Conservation (phyloP, 2,888 invertebrate genomes). For the Phlogophora meticulosa region DNA sequence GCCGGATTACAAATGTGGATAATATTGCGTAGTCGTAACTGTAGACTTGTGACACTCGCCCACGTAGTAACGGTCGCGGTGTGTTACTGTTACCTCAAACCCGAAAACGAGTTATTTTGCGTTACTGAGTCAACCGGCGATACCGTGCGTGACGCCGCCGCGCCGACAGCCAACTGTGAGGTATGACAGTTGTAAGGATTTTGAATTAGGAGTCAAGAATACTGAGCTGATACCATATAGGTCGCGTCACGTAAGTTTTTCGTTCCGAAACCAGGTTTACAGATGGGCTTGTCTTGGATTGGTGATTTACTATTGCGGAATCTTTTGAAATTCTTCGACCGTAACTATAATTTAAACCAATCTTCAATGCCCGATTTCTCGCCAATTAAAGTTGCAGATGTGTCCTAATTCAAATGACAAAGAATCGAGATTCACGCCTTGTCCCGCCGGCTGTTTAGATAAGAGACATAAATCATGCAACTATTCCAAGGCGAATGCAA, state of each 20-base stretch:
- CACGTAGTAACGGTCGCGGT: conserved; percentile 84
- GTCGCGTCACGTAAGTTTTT: too few species aligned
- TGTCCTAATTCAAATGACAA: conserved; percentile 66
- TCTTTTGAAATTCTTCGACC: too few species aligned
- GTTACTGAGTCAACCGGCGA: conserved; percentile 77
- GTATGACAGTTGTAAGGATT: conserved; percentile 66
- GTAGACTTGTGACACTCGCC: conserved; percentile 78
- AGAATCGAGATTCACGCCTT: conserved; percentile 72
- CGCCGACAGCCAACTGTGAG: conserved; percentile 68
- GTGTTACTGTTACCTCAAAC: conserved; percentile 84
- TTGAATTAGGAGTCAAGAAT: conserved; percentile 38
- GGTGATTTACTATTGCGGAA: too few species aligned
- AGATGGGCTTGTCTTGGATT: too few species aligned
- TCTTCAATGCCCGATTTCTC: conserved; percentile 10
- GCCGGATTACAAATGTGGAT: conserved; percentile 69
- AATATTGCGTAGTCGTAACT: conserved; percentile 70
- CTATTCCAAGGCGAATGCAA: conserved; percentile 89
- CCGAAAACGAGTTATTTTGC: conserved; percentile 85
- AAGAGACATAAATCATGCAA: conserved; percentile 87
- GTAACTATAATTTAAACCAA: conserved; percentile 23
- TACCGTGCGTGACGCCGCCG: conserved; percentile 72
- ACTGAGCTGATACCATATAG: conserved; percentile 9
- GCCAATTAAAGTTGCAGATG: conserved; percentile 56
- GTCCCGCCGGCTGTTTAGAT: conserved; percentile 81
- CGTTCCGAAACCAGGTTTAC: too few species aligned